phyloP scores from a whole-genome alignment of 2,888 invertebrate species.

The Laothoe populi region DNA sequence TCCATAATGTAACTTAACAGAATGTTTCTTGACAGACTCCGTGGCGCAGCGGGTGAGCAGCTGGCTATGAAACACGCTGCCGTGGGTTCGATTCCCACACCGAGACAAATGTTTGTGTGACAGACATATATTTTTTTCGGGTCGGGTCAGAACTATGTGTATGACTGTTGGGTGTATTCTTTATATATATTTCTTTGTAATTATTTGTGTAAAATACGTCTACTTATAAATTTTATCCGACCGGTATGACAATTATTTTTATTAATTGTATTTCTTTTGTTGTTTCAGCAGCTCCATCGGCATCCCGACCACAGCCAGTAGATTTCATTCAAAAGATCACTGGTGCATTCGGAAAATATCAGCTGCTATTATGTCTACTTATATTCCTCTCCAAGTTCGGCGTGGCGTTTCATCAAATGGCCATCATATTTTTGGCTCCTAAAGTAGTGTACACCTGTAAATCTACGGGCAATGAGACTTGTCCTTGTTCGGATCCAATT shows the following conservation, averaged over 20 bases:
- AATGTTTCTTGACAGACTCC: too few species aligned
- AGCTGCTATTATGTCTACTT: conserved; percentile 70
- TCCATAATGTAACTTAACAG: too few species aligned
- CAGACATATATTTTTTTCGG: too few species aligned
- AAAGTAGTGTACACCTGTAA: conserved; percentile 61
- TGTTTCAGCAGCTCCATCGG: conserved; percentile 40
- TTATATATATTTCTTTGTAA: too few species aligned
- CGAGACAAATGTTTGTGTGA: too few species aligned
- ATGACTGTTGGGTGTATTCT: too few species aligned
- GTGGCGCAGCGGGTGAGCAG: too few species aligned
- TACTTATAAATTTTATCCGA: background rate
- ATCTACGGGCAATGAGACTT: conserved; percentile 58
- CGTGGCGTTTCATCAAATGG: conserved; percentile 81
- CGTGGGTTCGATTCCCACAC: too few species aligned
- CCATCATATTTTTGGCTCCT: conserved; percentile 80
- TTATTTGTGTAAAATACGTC: background rate
- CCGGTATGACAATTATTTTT: background rate
- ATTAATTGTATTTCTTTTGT: conserved; percentile 19
- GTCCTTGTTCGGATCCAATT: conserved; percentile 83
- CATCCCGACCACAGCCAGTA: conserved; percentile 3
- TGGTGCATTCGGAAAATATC: conserved; percentile 82
- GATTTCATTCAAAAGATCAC: conserved; percentile 71
- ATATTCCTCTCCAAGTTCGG: conserved; percentile 76
- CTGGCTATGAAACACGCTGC: too few species aligned
- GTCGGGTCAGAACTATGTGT: too few species aligned